phyloP scores from a whole-genome alignment of 2,113 vertebrate species.

The Apistogramma diplotaenia region DNA sequence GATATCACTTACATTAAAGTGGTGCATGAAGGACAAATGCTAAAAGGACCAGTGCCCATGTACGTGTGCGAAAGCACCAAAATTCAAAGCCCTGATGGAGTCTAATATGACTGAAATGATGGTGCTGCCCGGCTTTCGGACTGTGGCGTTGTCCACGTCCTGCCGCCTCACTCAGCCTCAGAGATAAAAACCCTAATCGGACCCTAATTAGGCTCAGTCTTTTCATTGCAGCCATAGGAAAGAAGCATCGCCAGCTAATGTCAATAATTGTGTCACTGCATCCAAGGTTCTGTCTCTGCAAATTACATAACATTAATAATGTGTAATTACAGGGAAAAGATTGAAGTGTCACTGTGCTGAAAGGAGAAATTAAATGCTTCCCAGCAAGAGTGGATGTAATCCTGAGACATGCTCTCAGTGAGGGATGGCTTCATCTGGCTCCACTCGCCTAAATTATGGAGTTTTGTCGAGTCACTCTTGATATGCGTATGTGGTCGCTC shows the following conservation, averaged over 20 bases:
- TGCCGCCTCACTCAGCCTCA: constrained; percentile 30
- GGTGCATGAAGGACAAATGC: not conserved
- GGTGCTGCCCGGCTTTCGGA: not conserved
- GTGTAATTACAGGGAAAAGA: constrained; percentile 72
- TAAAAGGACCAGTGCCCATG: not conserved
- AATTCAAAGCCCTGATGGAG: not conserved
- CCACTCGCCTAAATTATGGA: constrained; percentile 15
- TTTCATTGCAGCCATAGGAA: constrained; percentile 67
- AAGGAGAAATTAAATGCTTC: constrained; percentile 72
- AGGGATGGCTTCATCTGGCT: constrained; percentile 39
- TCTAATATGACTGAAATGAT: not conserved
- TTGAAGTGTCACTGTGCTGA: constrained; percentile 68
- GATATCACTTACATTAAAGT: not conserved
- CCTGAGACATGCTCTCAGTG: constrained; percentile 22
- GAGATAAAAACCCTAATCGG: constrained; percentile 66
- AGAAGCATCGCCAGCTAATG: constrained; percentile 55
- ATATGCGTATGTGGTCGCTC: constrained; percentile 3
- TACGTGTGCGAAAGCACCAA: not conserved
- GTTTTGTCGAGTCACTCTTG: constrained; percentile 30
- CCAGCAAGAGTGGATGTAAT: constrained; percentile 37
- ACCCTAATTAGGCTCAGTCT: constrained; percentile 67
- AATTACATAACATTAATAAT: constrained; percentile 76
- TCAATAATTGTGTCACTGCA: constrained; percentile 69
- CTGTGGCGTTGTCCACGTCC: not conserved
- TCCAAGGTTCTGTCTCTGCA: constrained; percentile 61